Evolutionary conservation across 2,888 invertebrate genomes (phyloP).

Genomic region (Eustalomyia histrio): DNA sequence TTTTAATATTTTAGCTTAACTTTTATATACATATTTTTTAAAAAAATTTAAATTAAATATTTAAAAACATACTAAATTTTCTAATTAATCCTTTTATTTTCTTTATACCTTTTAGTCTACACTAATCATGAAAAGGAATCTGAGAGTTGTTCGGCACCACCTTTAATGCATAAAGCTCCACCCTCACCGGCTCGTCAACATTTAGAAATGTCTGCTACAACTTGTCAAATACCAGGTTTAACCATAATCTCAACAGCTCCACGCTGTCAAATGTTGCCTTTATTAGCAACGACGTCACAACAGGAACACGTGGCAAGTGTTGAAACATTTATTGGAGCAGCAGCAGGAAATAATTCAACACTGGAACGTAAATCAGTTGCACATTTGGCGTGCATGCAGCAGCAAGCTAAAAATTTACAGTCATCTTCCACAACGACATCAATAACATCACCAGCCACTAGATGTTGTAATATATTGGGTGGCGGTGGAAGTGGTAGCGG

Average conservation of each 20-base stretch:
- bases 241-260: constrained; percentile 78
- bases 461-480: constrained; percentile 76
- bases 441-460: constrained; percentile 73
- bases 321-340: constrained; percentile 74
- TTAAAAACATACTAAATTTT: no score
- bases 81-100: no score
- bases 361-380: constrained; percentile 61
- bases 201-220: constrained; percentile 58
- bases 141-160: constrained; percentile 75
- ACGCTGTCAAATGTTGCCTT: constrained; percentile 72
- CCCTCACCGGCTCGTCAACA: constrained; percentile 68
- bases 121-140: constrained; percentile 78
- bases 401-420: constrained; percentile 38
- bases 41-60: no score
- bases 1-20: no score
- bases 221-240: constrained; percentile 74
- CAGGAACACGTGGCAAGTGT: constrained; percentile 65
- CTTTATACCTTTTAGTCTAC: constrained; percentile 72
- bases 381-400: constrained; percentile 62
- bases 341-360: constrained; percentile 36
- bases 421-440: constrained; percentile 54
- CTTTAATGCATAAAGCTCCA: constrained; percentile 67
- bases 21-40: no score
- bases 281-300: constrained; percentile 51
- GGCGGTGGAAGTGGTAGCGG: constrained; percentile 63